Conservation (phyloP, 2,113 vertebrate species). For the Sinocyclocheilus anophthalmus region DNA sequence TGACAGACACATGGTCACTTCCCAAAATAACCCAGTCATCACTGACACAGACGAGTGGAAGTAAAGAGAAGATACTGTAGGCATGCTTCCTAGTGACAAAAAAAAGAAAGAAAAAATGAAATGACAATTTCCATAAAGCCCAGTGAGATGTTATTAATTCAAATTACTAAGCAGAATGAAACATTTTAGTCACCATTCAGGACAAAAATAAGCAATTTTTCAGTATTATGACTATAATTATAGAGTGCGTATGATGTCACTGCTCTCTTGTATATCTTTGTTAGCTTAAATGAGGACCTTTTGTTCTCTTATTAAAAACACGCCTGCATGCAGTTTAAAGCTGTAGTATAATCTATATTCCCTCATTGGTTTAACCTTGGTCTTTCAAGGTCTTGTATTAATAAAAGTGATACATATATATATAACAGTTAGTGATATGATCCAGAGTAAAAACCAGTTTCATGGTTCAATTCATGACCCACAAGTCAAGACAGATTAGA, state of each 20-base stretch:
- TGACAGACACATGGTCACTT: too few species aligned
- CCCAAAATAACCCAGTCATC: too few species aligned
- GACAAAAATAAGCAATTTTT: neutral
- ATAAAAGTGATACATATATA: neutral
- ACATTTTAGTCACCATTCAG: neutral
- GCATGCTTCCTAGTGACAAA: neutral
- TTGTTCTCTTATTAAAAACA: too few species aligned
- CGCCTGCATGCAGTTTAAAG: too few species aligned
- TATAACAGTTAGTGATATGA: constrained; percentile 41
- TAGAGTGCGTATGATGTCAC: neutral
- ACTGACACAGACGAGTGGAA: too few species aligned
- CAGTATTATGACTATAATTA: neutral
- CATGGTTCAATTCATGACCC: constrained; percentile 68
- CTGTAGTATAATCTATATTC: neutral
- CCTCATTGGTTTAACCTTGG: neutral
- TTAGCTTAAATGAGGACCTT: neutral
- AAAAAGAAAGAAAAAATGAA: neutral
- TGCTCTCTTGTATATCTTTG: neutral
- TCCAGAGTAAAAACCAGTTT: constrained; percentile 61
- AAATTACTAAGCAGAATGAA: neutral
- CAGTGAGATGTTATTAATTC: neutral
- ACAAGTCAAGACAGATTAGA: constrained; percentile 73
- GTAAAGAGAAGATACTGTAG: too few species aligned
- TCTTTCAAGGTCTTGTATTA: neutral
- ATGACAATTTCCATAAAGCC: neutral